These are phyloP conservation scores for Diceros bicornis DNA, from an alignment of 2,797 vertebrate species.

Conservation along the genomic window DNA sequence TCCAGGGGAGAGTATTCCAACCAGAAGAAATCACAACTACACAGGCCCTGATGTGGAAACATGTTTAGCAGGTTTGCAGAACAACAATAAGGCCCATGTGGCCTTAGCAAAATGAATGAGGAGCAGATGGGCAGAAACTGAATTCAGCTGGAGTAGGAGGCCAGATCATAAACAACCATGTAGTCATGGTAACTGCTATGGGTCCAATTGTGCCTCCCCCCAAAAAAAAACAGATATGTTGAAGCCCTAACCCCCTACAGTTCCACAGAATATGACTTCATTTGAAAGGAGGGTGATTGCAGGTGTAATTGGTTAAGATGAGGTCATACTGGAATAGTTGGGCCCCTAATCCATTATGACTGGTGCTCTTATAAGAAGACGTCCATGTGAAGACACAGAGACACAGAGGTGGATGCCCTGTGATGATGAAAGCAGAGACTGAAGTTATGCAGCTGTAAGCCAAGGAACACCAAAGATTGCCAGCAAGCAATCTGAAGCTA, in stretches of 20 bases:
- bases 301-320: not conserved
- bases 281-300: not conserved
- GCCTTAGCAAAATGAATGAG: not conserved
- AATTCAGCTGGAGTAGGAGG: not conserved
- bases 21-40: not conserved
- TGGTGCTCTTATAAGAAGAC: not conserved
- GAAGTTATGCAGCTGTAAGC: rapidly evolving
- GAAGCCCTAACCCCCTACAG: not conserved
- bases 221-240: not conserved
- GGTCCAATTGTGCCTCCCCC: rapidly evolving
- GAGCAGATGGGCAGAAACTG: not conserved
- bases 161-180: not conserved
- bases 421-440: not conserved
- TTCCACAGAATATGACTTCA: not conserved
- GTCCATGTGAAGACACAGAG: not conserved
- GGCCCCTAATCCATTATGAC: not conserved
- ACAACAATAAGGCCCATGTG: rapidly evolving
- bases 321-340: not conserved
- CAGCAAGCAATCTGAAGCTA: not conserved
- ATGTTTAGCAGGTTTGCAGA: not conserved
- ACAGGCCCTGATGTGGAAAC: not conserved
- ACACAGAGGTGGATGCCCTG: rapidly evolving
- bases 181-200: not conserved
- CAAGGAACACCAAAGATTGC: not conserved
- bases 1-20: not conserved